These are phyloP conservation scores for Lepus europaeus DNA, from an alignment of 2,113 vertebrate species.

Conservation along the genomic window DNA sequence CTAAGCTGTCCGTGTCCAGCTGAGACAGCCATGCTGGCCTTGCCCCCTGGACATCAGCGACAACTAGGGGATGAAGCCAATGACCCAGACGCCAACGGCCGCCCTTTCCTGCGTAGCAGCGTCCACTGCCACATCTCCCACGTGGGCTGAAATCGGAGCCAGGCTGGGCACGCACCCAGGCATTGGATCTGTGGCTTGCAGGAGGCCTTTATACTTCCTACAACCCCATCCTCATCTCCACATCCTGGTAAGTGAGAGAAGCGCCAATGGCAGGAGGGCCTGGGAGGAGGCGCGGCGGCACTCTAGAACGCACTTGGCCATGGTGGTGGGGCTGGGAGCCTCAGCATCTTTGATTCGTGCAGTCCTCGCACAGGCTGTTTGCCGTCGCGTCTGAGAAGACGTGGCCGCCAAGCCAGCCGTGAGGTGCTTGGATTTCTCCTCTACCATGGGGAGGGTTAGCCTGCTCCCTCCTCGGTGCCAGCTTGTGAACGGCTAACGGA, in stretches of 20 bases:
- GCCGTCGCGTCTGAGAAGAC: conserved; percentile 60
- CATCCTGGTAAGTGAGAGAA: conserved; percentile 57
- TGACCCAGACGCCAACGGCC: accelerated
- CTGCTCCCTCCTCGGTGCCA: not conserved
- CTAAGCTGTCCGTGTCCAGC: not conserved
- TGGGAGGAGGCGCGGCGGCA: conserved; percentile 39
- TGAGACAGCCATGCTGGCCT: not conserved
- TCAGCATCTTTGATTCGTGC: conserved; percentile 58
- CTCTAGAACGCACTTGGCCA: not conserved
- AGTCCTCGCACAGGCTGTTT: not conserved
- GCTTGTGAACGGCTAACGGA: not conserved
- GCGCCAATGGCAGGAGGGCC: conserved; percentile 46
- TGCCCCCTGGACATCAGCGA: not conserved
- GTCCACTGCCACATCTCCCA: not conserved
- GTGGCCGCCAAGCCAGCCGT: not conserved
- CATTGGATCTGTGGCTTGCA: conserved; percentile 42
- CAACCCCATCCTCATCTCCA: conserved; percentile 60
- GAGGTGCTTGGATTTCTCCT: conserved; percentile 23
- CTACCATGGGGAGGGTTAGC: not conserved
- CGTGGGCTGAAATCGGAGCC: not conserved
- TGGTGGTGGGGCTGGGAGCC: not conserved
- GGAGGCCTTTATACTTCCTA: conserved; percentile 60
- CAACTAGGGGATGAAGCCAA: accelerated
- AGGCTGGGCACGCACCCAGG: not conserved
- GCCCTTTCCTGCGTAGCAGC: not conserved